Evolutionary conservation across 1,140 invertebrate species (phyloP), one percentile per base, ranked within the genome.

Genomic region (Hycleus phaleratus): DNA sequence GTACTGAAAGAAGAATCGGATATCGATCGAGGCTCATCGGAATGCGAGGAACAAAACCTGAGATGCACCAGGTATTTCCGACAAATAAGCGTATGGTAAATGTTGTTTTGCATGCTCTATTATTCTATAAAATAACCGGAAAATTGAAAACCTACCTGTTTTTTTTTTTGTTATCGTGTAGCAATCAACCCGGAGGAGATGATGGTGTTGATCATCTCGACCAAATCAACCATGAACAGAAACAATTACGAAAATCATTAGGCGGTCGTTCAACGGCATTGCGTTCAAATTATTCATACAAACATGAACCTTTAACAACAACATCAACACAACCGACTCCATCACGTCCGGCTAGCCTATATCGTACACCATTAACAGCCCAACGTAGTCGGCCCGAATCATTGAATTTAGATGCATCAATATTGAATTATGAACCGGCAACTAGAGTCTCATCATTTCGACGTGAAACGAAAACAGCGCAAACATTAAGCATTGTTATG

Each of bases 401-500:
- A 6, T 49, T 71, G 9, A 59, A 69, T 47, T 40, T 73, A 24
- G 73, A 72, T 46, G 61, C 69, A 7, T 60, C 66, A 26, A 63
- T 70, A 10, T 49, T 73, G 49, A 72, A 72, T 40, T 72, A 64
- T 44, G 69, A 74, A 50, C 66, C 70, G 7, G 66, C 78, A 6
- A 76, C 74, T 58, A 69, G 83, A 48, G 82, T 85, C 0, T 84
- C 83, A 2, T 84, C 84, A 9, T 76, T 85, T 54, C 75, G 83
- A 56, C 77, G 87, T 49, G 90, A 93, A 62, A 86, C 84, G 1
- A 92, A 93, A 76, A 93, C 92, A 0, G 90, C 93, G 9, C 88
- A 93, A 71, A 95, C 93, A 0, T 75, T 96, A 26, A 91, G 90
- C 7, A 84, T 95, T 25, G 93, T 96, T 2, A 91, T 95, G 25